phyloP scores from a whole-genome alignment of 1,140 invertebrate genomes.

The Phthorimaea operculella region DNA sequence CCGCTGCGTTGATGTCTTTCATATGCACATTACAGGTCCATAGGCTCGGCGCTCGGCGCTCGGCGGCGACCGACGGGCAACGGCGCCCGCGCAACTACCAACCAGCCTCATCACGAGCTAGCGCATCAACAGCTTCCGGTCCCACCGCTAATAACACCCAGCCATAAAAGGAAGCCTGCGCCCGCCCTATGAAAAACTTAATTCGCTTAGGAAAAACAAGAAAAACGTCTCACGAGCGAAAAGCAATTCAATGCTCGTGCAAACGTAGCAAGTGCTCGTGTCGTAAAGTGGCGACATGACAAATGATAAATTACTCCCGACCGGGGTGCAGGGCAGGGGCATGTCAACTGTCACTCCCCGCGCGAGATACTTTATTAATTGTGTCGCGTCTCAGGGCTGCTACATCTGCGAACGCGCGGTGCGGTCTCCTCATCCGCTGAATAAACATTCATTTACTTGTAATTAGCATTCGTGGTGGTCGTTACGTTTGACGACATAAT shows the following conservation, averaged over 20 bases:
- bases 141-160: too few relatives aligned
- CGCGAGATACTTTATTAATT: neutral
- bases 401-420: neutral
- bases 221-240: neutral
- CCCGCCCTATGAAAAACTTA: too few relatives aligned
- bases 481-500: slow-evolving; percentile 3
- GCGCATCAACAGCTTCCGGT: too few relatives aligned
- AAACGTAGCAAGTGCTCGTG: neutral
- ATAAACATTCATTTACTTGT: neutral
- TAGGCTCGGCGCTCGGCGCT: too few relatives aligned
- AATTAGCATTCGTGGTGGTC: slow-evolving; percentile 1
- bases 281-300: neutral
- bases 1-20: slow-evolving; percentile 4
- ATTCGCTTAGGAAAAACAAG: neutral
- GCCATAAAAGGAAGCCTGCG: too few relatives aligned
- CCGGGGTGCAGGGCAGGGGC: neutral
- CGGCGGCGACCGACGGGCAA: too few relatives aligned
- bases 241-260: too few relatives aligned
- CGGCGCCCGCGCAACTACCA: too few relatives aligned
- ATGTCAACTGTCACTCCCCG: neutral
- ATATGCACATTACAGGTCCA: neutral
- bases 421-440: neutral
- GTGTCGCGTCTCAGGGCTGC: neutral
- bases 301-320: slow-evolving; percentile 5
- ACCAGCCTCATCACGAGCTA: too few relatives aligned